Evolutionary conservation across 2,113 vertebrate genomes (phyloP), one percentile per base, ranked within the genome.

Genomic region (Hippopotamus amphibius): DNA sequence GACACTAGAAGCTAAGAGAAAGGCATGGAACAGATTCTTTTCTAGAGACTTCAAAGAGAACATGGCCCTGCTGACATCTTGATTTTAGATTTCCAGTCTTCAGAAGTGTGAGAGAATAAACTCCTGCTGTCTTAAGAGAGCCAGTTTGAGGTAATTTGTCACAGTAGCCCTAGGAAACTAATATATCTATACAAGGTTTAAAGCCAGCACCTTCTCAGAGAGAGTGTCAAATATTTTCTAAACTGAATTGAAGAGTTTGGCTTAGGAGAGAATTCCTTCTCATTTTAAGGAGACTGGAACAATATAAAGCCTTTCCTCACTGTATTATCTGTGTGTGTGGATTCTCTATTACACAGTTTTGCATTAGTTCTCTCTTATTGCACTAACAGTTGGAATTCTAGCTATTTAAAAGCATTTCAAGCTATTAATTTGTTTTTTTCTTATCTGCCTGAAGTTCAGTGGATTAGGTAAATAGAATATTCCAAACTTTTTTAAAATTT

Each of bases 401-500:
- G 83, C 30, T 93, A 24, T 72, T 92, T 82, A 90, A 96, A 97
- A 77, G 63, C 65, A 92, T 92, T 87, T 82, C 65, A 79, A 88
- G 53, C 48, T 72, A 93, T 81, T 83, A 79, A 86, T 68, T 84
- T 94, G 50, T 68, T 86, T 76, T 57, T 90, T 68, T 84, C 11
- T 80, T 55, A 80, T 74, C 86, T 93, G 57, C 80, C 76, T 59
- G 5, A 85, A 95, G 66, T 93, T 88, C 43, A 92, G 63, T 72
- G 65, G 33, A 87, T 43, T 50, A 37, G 48, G 82, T 88, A 95
- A 90, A 90, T 5, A 69, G 26, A 91, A 79, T 48, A 61, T 26
- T 94, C 57, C 19, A 94, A 91, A 81, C 48, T 19, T 74, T 11
- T 65, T 57, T 5, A 22, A 5, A 53, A 84, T 80, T 61, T 63